Percentiles rank a stretch among this genome's conserved stretches.
These are phyloP conservation scores for Hypomecis atomaria DNA, from an alignment of 2,888 invertebrate species.

Conservation along the genomic window DNA sequence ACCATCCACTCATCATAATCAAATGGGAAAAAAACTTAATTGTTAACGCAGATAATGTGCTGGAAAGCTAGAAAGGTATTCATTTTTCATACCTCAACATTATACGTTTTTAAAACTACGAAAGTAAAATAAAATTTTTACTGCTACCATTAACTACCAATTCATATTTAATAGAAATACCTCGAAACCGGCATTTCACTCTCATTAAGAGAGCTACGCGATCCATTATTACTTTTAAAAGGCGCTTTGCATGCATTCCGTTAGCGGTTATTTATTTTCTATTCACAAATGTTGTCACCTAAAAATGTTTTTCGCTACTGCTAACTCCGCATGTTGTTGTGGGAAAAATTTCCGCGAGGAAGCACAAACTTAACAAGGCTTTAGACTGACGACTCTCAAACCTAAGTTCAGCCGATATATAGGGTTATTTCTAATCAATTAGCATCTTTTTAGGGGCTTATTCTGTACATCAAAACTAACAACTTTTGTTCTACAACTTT, in stretches of 20 bases:
- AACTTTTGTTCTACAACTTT: no score
- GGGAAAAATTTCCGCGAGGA: conserved; percentile 60
- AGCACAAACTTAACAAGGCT: conserved; percentile 72
- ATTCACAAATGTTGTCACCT: conserved; percentile 39
- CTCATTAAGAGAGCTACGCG: conserved; percentile 23
- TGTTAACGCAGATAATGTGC: not conserved
- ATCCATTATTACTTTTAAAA: conserved; percentile 25
- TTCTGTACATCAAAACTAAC: no score
- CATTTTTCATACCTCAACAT: not conserved
- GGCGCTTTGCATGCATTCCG: conserved; percentile 15
- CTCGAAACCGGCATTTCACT: conserved; percentile 5
- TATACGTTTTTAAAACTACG: conserved; percentile 13
- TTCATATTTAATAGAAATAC: conserved; percentile 16
- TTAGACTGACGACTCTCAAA: conserved; percentile 57
- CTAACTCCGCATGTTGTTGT: conserved; percentile 47
- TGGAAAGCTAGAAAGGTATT: conserved; percentile 1
- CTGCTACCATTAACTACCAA: conserved; percentile 14
- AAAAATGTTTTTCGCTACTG: conserved; percentile 40
- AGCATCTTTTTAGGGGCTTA: no score
- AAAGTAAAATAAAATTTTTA: conserved; percentile 23
- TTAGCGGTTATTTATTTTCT: conserved; percentile 28
- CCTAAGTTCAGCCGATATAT: conserved; percentile 48
- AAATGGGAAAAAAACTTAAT: not conserved
- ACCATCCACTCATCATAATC: no score
- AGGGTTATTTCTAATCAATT: no score